These are phyloP conservation scores for Papilio glaucus DNA, from an alignment of 1,140 invertebrate species.

Conservation along the genomic window DNA sequence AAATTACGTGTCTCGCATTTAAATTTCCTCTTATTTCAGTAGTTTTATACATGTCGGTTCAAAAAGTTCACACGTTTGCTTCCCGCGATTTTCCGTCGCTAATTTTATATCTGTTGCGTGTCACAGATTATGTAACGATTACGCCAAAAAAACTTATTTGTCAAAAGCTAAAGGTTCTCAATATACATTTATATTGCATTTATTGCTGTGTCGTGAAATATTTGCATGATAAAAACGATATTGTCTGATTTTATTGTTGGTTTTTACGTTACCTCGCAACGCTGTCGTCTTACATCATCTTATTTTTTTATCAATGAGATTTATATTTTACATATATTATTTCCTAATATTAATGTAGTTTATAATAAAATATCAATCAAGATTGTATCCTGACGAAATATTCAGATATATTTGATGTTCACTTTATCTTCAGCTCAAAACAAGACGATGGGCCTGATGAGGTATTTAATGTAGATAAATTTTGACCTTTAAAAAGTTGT, in stretches of 20 bases:
- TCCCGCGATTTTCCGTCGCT: slow-evolving; percentile 6
- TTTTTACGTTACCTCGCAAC: not conserved
- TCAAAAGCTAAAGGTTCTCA: not conserved
- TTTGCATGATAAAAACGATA: slow-evolving; percentile 18
- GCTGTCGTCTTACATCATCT: not conserved
- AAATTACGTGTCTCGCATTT: slow-evolving; percentile 7
- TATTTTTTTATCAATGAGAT: not conserved
- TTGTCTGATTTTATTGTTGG: not conserved
- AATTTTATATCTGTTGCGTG: slow-evolving; percentile 3
- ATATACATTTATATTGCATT: not conserved
- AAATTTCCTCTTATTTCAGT: not conserved
- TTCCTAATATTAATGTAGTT: not conserved
- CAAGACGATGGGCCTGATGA: too few species aligned
- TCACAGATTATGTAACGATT: slow-evolving; percentile 17
- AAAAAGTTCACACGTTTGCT: not conserved
- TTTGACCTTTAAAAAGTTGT: too few species aligned
- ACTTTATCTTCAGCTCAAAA: not conserved
- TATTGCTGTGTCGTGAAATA: slow-evolving; percentile 13
- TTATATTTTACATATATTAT: not conserved
- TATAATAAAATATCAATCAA: not conserved
- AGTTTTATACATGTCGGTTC: not conserved
- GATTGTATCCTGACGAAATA: not conserved
- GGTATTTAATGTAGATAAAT: not conserved
- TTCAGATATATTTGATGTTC: not conserved
- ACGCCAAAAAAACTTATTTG: slow-evolving; percentile 1